Conservation (phyloP, 2,888 invertebrate species). For the Acheta domesticus region DNA sequence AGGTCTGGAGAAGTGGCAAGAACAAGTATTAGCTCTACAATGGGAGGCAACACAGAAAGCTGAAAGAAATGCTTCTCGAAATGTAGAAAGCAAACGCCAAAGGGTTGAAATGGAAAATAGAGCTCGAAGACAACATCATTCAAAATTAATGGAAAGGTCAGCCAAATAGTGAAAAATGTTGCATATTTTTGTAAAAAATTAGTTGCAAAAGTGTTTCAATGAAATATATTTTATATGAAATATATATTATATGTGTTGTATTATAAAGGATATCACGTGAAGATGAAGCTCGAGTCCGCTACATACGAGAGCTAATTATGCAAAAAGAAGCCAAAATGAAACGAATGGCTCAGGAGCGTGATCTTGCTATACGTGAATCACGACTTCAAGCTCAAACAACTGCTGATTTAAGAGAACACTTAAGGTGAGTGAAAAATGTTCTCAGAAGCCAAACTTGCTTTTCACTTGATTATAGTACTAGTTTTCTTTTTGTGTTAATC, state of each 20-base stretch:
- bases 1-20: constrained; percentile 47
- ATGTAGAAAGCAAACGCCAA: constrained; percentile 42
- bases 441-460: not conserved
- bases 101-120: constrained; percentile 41
- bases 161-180: not conserved
- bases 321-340: constrained; percentile 42
- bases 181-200: not conserved
- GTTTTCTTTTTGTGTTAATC: too few relatives aligned
- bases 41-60: constrained; percentile 44
- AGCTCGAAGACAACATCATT: constrained; percentile 41
- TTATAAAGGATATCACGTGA: constrained; percentile 40
- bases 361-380: constrained; percentile 41
- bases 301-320: constrained; percentile 40
- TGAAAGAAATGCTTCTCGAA: constrained; percentile 43
- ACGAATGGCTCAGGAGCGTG: constrained; percentile 41
- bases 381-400: constrained; percentile 42
- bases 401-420: constrained; percentile 42
- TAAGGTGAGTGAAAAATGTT: constrained; percentile 39
- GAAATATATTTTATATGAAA: not conserved
- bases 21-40: constrained; percentile 45
- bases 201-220: not conserved
- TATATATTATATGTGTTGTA: not conserved
- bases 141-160: constrained; percentile 42
- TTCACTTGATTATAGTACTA: not conserved
- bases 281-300: constrained; percentile 41